Evolutionary conservation across 2,888 invertebrate genomes (phyloP).

Genomic region (Andricus curvator): DNA sequence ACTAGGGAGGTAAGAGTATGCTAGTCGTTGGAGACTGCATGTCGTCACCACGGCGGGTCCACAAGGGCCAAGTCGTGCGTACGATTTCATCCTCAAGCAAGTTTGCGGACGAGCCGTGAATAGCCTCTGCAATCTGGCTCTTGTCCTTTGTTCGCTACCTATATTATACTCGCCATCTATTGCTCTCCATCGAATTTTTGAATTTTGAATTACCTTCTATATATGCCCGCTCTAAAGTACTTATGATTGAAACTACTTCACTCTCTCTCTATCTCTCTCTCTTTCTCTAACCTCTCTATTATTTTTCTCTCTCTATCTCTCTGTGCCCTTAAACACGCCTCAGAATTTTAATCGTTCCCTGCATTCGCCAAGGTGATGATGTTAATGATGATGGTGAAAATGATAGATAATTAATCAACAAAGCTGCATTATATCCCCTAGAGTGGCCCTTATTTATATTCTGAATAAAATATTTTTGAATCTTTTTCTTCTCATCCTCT

Average conservation of each 20-base stretch:
- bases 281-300: slow-evolving; percentile 50
- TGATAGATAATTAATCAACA: slow-evolving; percentile 51
- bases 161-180: slow-evolving; percentile 23
- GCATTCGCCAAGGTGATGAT: slow-evolving; percentile 63
- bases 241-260: slow-evolving; percentile 22
- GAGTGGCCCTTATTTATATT: no score
- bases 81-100: no score
- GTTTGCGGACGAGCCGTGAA: no score
- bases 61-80: no score
- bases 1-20: no score
- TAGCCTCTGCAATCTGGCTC: slow-evolving; percentile 16
- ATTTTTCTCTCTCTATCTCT: slow-evolving; percentile 48
- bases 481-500: no score
- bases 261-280: slow-evolving; percentile 48
- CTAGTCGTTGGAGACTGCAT: no score
- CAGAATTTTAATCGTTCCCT: slow-evolving; percentile 60
- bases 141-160: slow-evolving; percentile 35
- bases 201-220: slow-evolving; percentile 35
- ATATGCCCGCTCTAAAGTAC: slow-evolving; percentile 32
- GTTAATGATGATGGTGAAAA: slow-evolving; percentile 55
- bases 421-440: slow-evolving; percentile 59
- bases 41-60: no score
- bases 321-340: slow-evolving; percentile 54
- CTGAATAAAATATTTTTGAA: no score
- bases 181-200: slow-evolving; percentile 18